These are phyloP conservation scores for Paratilapia polleni DNA, from an alignment of 2,113 vertebrate species.

Conservation along the genomic window DNA sequence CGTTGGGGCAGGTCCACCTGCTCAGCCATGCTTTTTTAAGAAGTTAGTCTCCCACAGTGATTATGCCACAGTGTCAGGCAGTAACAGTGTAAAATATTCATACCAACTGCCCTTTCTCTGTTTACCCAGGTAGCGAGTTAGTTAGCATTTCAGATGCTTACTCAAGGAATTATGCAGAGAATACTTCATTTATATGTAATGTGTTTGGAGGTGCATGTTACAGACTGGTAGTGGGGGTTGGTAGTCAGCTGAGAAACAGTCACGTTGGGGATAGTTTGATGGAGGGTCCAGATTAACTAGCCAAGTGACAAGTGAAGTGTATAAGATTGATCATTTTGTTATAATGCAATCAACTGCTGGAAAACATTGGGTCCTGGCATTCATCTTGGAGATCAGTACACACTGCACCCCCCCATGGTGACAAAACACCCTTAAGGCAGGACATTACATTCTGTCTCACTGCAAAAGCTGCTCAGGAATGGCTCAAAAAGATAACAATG, in stretches of 20 bases:
- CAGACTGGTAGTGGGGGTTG: neutral
- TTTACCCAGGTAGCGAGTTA: neutral
- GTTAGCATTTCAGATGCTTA: neutral
- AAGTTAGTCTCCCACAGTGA: neutral
- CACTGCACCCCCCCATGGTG: no score
- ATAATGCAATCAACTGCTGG: neutral
- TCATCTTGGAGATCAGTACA: neutral
- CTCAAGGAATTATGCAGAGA: neutral
- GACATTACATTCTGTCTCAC: no score
- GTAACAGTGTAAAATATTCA: neutral
- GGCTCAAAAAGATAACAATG: no score
- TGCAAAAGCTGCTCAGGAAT: no score
- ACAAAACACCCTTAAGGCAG: no score
- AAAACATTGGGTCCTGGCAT: no score
- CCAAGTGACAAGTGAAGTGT: no score
- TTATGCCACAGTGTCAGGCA: neutral
- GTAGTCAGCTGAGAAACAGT: neutral
- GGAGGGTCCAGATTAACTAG: neutral
- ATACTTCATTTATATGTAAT: neutral
- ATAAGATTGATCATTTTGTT: neutral
- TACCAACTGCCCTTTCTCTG: neutral
- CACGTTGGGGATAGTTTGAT: neutral
- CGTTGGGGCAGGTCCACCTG: neutral
- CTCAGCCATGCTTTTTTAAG: conserved; percentile 3
- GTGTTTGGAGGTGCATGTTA: fast-evolving